Base-by-base conservation (phyloP, 2,888 invertebrate species). In the Cephus runcator region DNA sequence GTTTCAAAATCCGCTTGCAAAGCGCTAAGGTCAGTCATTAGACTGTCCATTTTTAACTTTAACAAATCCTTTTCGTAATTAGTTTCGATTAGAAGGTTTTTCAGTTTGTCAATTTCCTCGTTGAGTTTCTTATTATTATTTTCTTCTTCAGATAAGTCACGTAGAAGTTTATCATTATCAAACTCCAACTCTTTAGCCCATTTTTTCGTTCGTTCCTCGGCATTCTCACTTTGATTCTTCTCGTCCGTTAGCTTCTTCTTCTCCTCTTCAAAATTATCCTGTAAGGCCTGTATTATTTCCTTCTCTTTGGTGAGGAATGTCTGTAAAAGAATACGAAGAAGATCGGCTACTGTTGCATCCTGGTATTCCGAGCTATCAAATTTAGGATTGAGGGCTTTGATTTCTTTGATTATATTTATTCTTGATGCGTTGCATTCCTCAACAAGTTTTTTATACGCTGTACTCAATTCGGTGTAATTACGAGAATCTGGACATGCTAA, bases 141-240 rank as follows among this genome's bases (percentile, higher is more conserved):
- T 75, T 90, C 89, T 40, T 85, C 82, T 12, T 83, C 78, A 0
- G 82, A 79, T 4, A 90, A 69, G n/a, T 91, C 88, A 0, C 74
- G 75, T 36, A 90, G 89, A 2, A 87, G 78, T 71, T 86, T 88
- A 33, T 90, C 90, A 68, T 87, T 84, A 11, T 91, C 91, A 4
- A 77, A 76, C 79, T 91, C 91, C n/a, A 91, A 73, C 56, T 88
- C 85, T 56, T 88, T 87, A 1, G 85, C 84, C 90, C 89, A 90
- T 11, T 76, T 12, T 1, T 75, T 82, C 0, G 83, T 78, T 4
- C 88, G 85, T 78, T 88, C 90, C 73, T 88, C 88, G 0, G 84
- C 82, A 75, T 90, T 88, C 0, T 80, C 77, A 12, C 85, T 83
- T 69, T 91, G 88, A 11, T 84, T 83, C 23, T 84, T 88, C 34